These are phyloP conservation scores for Rhyacophila evoluta DNA, from an alignment of 2,888 invertebrate genomes.

Conservation along the genomic window DNA sequence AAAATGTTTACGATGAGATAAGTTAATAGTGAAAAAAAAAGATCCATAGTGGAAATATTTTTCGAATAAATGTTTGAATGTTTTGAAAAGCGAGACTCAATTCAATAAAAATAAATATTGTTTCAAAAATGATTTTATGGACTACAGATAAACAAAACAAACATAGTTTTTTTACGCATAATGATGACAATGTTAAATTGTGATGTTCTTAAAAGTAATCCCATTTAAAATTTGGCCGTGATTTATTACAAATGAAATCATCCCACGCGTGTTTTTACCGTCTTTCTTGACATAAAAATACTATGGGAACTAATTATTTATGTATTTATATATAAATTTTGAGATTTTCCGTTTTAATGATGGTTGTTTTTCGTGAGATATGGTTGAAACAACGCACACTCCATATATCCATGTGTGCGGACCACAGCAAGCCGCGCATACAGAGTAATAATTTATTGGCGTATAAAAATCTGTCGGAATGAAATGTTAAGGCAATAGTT, in stretches of 20 bases:
- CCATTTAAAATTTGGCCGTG: not conserved
- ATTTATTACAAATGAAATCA: not conserved
- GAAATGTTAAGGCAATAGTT: conserved; percentile 1
- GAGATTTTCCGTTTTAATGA: not conserved
- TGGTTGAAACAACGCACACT: not conserved
- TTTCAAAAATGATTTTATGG: too few relatives aligned
- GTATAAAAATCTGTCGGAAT: not conserved
- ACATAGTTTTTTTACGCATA: too few relatives aligned
- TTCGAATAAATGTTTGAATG: too few relatives aligned
- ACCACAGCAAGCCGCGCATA: not conserved
- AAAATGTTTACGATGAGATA: too few relatives aligned
- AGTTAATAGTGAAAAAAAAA: too few relatives aligned
- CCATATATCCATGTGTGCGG: not conserved
- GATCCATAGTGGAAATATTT: too few relatives aligned
- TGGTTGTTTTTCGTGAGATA: not conserved
- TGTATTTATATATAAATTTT: not conserved
- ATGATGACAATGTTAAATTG: not conserved
- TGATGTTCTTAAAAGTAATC: not conserved
- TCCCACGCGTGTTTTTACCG: not conserved
- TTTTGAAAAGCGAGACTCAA: too few relatives aligned
- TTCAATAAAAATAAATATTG: too few relatives aligned
- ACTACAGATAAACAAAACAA: too few relatives aligned
- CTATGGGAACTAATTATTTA: not conserved
- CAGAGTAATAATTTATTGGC: not conserved
- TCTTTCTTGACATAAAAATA: not conserved